Evolutionary conservation across 2,888 invertebrate species (phyloP).

Genomic region (Panzeria rudis): DNA sequence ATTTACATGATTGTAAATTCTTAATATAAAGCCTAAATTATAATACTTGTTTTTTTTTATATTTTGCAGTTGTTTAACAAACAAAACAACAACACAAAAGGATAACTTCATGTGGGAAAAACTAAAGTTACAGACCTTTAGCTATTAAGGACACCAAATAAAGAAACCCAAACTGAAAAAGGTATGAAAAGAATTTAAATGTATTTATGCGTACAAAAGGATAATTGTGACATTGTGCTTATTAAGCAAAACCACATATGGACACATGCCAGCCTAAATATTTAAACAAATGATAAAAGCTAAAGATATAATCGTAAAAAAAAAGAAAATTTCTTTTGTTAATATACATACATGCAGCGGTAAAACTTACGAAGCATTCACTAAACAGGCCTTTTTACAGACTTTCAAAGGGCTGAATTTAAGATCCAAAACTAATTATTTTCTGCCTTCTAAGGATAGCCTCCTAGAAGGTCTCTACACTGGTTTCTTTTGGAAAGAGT

Average conservation of each 20-base stretch:
- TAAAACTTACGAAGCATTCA: too few relatives aligned
- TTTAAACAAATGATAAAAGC: constrained; percentile 13
- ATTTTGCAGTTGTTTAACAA: constrained; percentile 11
- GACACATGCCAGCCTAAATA: constrained; percentile 47
- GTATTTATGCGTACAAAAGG: constrained; percentile 15
- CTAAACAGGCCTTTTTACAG: too few relatives aligned
- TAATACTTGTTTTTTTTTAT: background rate
- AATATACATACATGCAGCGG: background rate
- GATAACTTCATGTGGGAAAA: background rate
- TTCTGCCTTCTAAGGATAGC: too few relatives aligned
- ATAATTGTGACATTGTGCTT: constrained; percentile 80
- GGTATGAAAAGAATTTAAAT: constrained; percentile 41
- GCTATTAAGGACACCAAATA: background rate
- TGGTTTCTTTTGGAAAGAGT: too few relatives aligned
- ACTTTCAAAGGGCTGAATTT: too few relatives aligned
- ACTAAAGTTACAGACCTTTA: background rate
- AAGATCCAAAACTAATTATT: too few relatives aligned
- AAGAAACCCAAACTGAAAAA: constrained; percentile 38
- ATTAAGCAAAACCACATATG: constrained; percentile 76
- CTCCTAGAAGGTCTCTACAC: too few relatives aligned
- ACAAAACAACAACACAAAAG: background rate
- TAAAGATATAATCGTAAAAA: background rate
- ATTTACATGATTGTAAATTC: background rate
- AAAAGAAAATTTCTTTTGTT: constrained; percentile 13
- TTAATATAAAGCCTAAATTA: constrained; percentile 35